Conservation (phyloP, 2,888 invertebrate species). For the Zygaena filipendulae region DNA sequence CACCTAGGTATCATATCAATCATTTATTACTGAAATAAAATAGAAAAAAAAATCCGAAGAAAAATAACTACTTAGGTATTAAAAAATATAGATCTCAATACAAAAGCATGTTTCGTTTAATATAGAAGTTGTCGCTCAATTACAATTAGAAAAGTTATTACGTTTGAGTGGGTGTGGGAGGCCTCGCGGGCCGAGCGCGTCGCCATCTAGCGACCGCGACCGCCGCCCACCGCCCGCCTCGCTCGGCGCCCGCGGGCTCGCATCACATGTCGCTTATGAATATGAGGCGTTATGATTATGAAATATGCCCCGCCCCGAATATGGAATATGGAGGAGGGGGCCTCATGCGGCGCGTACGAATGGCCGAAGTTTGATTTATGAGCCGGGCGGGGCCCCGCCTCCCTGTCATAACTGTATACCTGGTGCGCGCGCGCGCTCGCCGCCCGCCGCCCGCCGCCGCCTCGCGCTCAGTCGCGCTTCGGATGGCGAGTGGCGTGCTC, state of each 20-base stretch:
- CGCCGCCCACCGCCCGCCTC: slow-evolving; percentile 48
- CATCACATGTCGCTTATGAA: slow-evolving; percentile 65
- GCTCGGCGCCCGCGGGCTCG: slow-evolving; percentile 25
- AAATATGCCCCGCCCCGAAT: slow-evolving; percentile 70
- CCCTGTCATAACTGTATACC: slow-evolving; percentile 75
- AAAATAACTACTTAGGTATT: no score
- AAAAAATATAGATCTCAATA: no score
- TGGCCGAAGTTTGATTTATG: slow-evolving; percentile 76
- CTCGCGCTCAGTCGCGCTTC: slow-evolving; percentile 64
- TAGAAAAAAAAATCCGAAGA: no score
- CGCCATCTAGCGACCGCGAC: slow-evolving; percentile 62
- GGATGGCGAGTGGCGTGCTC: slow-evolving; percentile 65
- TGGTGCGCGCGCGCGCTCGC: slow-evolving; percentile 70
- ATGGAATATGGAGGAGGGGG: slow-evolving; percentile 73
- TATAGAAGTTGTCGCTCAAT: no score
- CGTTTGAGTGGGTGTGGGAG: no score
- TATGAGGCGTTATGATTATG: slow-evolving; percentile 70
- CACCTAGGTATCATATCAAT: no score
- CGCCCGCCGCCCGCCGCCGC: slow-evolving; percentile 48
- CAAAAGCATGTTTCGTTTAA: no score
- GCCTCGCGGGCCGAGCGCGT: slow-evolving; percentile 51
- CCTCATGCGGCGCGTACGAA: slow-evolving; percentile 72
- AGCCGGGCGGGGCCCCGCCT: slow-evolving; percentile 72
- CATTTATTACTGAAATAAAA: no score
- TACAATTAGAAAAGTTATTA: no score